Conservation (phyloP, 64 coral and sea anemone genomes). For the Dendronephthya gigantea region DNA sequence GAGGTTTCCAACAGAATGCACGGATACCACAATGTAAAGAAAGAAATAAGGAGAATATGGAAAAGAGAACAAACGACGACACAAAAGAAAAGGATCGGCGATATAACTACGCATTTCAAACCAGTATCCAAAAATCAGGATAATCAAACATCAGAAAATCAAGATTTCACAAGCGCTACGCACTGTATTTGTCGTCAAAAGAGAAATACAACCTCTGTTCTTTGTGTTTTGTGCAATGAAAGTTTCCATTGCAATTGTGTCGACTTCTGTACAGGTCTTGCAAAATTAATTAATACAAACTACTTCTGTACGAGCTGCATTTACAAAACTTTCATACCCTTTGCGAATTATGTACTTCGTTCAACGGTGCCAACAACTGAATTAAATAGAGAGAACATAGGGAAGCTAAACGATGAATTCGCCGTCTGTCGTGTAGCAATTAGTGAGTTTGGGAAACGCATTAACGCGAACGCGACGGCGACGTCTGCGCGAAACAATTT, state of each 20-base stretch:
- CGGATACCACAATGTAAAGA: background rate
- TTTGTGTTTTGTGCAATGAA: background rate
- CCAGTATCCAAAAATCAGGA: background rate
- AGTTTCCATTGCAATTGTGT: background rate
- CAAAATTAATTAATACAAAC: background rate
- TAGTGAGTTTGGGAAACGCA: no score
- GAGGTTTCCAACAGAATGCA: background rate
- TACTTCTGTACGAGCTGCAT: background rate
- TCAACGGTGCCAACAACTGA: background rate
- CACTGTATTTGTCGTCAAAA: constrained; percentile 1
- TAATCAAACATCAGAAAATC: no score
- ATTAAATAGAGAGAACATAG: background rate
- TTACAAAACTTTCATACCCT: background rate
- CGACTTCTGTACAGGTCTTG: background rate
- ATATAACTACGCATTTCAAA: background rate
- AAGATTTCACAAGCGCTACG: background rate
- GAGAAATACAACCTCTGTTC: background rate
- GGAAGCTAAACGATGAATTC: background rate
- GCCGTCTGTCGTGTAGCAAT: no score
- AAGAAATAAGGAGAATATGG: background rate
- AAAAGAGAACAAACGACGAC: background rate
- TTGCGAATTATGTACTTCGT: background rate
- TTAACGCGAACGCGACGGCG: no score
- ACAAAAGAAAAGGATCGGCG: background rate
- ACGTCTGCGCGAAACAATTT: no score